phyloP scores from a whole-genome alignment of 1,140 invertebrate genomes.

The Heliconius hewitsoni region DNA sequence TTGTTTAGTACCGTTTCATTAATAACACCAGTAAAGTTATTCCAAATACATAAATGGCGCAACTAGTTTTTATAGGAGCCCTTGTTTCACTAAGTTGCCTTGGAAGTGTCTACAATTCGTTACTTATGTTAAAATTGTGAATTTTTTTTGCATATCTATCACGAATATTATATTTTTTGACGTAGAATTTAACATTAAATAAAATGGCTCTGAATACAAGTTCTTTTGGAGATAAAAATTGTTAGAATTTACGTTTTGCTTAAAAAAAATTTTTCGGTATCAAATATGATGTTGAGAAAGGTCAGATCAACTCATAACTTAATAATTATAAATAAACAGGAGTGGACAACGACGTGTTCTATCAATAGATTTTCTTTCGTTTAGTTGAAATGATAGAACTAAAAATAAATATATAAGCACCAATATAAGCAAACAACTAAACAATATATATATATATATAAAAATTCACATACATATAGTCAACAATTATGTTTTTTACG shows the following conservation, averaged over 20 bases:
- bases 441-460: neutral
- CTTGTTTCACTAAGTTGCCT: constrained; percentile 30
- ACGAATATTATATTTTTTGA: too few species aligned
- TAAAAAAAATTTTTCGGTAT: too few species aligned
- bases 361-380: neutral
- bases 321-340: neutral
- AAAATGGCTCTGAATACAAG: too few species aligned
- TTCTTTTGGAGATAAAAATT: neutral
- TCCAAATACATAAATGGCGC: constrained; percentile 50
- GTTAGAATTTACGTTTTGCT: neutral
- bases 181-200: too few species aligned
- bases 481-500: constrained; percentile 10
- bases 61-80: constrained; percentile 44
- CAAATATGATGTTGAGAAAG: neutral
- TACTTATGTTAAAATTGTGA: neutral
- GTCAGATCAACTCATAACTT: neutral
- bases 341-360: neutral
- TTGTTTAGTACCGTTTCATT: constrained; percentile 46
- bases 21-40: constrained; percentile 56
- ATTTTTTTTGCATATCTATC: neutral
- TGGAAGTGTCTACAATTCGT: constrained; percentile 14
- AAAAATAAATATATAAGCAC: neutral
- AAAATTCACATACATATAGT: neutral
- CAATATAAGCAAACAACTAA: neutral
- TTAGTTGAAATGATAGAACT: neutral